A percentile compares a stretch with the other conserved stretches of the same genome.
Conservation (phyloP, 2,113 vertebrate species). For the Trematocara variabile region DNA sequence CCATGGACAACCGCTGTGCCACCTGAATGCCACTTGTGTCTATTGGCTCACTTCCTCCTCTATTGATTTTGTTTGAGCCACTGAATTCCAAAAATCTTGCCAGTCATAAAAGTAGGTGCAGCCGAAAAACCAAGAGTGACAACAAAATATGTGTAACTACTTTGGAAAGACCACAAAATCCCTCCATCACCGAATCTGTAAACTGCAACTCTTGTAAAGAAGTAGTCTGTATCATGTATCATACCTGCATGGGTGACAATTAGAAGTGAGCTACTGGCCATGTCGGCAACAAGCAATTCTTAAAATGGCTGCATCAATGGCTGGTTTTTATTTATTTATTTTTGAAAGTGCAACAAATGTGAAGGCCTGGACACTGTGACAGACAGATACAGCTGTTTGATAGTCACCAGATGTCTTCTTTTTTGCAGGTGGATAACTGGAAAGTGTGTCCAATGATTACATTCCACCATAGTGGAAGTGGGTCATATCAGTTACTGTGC, state of each 20-base stretch:
- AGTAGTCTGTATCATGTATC: not conserved
- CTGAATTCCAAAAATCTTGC: not conserved
- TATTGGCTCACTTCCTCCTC: slow-evolving; percentile 10
- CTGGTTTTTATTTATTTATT: not conserved
- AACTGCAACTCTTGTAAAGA: slow-evolving; percentile 28
- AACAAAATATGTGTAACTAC: slow-evolving; percentile 8
- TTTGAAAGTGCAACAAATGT: not conserved
- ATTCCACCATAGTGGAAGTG: not conserved
- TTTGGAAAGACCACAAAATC: slow-evolving; percentile 2
- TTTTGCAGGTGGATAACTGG: not conserved
- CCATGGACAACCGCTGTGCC: not conserved
- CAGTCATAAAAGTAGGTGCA: not conserved
- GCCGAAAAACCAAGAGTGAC: not conserved
- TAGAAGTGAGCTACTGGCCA: not conserved
- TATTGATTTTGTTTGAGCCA: slow-evolving; percentile 6
- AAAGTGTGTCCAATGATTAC: not conserved
- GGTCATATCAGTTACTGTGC: not conserved
- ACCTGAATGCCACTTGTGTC: not conserved
- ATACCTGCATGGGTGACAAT: slow-evolving; percentile 7
- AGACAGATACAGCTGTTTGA: not conserved
- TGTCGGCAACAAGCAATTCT: not conserved
- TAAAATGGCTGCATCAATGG: not conserved
- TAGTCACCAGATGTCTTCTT: not conserved
- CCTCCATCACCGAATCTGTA: not conserved
- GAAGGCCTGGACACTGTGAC: not conserved